phyloP scores from a whole-genome alignment of 1,140 invertebrate genomes.

The Drosophila kurseongensis region DNA sequence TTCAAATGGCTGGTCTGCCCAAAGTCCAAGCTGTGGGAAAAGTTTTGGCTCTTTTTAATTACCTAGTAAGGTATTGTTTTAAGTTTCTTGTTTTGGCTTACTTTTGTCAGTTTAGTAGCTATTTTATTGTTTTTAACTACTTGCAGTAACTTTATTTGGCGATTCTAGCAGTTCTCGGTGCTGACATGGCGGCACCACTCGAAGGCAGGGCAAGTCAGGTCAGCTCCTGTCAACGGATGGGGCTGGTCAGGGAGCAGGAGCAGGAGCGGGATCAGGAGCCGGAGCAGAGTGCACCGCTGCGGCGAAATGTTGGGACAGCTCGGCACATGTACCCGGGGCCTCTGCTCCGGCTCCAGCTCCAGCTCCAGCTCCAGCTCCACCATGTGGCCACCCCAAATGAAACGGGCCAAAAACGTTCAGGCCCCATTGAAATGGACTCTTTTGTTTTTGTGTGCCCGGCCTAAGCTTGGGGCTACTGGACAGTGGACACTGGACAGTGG shows the following conservation, averaged over 20 bases:
- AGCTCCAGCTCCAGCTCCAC: too few relatives aligned
- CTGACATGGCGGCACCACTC: conserved; percentile 18
- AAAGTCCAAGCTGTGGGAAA: conserved; percentile 7
- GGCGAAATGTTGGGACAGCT: conserved; percentile 66
- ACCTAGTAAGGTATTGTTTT: not conserved
- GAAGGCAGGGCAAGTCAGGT: conserved; percentile 31
- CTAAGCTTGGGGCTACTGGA: conserved; percentile 34
- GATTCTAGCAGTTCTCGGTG: conserved; percentile 12
- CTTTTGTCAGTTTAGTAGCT: conserved; percentile 11
- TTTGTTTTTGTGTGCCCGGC: conserved; percentile 46
- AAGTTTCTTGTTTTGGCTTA: not conserved
- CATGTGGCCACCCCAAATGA: conserved; percentile 2
- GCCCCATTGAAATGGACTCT: conserved; percentile 35
- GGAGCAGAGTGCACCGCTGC: conserved; percentile 63
- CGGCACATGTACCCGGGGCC: conserved; percentile 23
- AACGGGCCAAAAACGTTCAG: conserved; percentile 12
- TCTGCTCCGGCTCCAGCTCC: too few relatives aligned
- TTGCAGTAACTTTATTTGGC: conserved; percentile 20
- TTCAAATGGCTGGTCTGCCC: not conserved
- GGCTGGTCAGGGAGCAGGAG: conserved; percentile 20
- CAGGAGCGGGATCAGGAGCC: conserved; percentile 1
- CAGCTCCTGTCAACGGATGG: conserved; percentile 52
- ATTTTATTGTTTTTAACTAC: conserved; percentile 34
- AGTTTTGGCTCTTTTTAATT: conserved; percentile 27
- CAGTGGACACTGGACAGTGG: conserved; percentile 5